These are phyloP conservation scores for Eulimnadia texana DNA, from an alignment of 1,140 invertebrate species.

Conservation along the genomic window DNA sequence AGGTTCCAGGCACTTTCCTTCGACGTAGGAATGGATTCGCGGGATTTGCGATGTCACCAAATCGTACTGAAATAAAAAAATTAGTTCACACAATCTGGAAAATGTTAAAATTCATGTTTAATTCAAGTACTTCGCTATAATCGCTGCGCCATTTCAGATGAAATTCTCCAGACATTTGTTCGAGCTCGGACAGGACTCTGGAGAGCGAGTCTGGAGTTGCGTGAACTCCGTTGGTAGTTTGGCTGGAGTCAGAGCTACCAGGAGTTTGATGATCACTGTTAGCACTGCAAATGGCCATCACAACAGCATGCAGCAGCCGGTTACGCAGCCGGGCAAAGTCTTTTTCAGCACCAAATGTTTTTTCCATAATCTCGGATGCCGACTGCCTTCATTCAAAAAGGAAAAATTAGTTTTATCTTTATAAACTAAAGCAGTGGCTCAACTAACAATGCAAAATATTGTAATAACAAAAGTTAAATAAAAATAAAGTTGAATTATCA, in stretches of 20 bases:
- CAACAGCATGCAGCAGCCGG: conserved; percentile 5
- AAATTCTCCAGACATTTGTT: not conserved
- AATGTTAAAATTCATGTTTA: not conserved
- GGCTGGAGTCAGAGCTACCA: not conserved
- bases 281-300: not conserved
- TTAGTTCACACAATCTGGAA: not conserved
- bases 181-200: not conserved
- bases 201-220: not conserved
- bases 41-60: not conserved
- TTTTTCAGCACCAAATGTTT: conserved; percentile 10
- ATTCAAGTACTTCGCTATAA: not conserved
- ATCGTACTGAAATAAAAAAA: not conserved
- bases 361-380: not conserved
- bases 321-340: conserved; percentile 12
- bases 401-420: not conserved
- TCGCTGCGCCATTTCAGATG: not conserved
- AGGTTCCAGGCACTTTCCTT: not conserved
- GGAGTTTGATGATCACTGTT: not conserved
- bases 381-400: not conserved
- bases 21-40: not conserved
- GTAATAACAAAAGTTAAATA: not conserved
- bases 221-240: not conserved
- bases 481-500: no score
- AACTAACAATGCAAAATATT: not conserved
- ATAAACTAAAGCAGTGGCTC: not conserved